A percentile compares a stretch with the other conserved stretches of the same genome.
Evolutionary conservation across 2,888 invertebrate genomes (phyloP).

Genomic region (Mesorhabditis sp.): DNA sequence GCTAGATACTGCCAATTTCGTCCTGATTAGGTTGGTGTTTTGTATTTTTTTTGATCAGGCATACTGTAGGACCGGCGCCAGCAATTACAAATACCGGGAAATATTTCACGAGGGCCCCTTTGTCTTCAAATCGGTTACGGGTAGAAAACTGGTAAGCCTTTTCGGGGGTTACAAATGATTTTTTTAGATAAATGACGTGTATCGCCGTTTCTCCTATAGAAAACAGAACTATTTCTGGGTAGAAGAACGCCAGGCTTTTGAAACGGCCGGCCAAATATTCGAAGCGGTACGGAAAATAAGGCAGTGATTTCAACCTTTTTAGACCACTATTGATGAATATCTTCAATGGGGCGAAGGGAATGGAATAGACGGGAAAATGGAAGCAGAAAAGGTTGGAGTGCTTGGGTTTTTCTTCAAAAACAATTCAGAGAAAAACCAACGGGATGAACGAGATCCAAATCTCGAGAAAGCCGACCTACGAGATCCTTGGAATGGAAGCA

Average conservation of each 20-base stretch:
- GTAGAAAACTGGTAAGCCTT: too few relatives aligned
- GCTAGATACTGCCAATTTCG: too few relatives aligned
- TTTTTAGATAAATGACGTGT: too few relatives aligned
- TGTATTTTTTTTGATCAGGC: too few relatives aligned
- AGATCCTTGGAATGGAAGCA: slow-evolving; percentile 62
- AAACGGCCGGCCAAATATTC: too few relatives aligned
- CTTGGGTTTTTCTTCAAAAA: neutral
- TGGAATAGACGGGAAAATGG: neutral
- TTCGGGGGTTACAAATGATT: too few relatives aligned
- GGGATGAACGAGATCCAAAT: slow-evolving; percentile 63
- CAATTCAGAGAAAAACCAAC: slow-evolving; percentile 53
- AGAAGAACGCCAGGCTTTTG: too few relatives aligned
- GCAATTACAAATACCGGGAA: too few relatives aligned
- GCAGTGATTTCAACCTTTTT: neutral
- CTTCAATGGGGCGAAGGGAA: neutral
- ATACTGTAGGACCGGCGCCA: too few relatives aligned
- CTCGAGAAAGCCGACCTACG: slow-evolving; percentile 61
- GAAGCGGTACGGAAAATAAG: neutral
- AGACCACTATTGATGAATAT: neutral
- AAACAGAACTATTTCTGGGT: neutral
- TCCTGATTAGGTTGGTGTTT: too few relatives aligned
- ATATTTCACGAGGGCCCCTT: too few relatives aligned
- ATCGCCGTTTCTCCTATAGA: neutral
- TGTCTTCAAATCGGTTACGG: too few relatives aligned
- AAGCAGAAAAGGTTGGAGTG: neutral